phyloP scores from a whole-genome alignment of 2,888 invertebrate species.

The Lochmaea capreae region DNA sequence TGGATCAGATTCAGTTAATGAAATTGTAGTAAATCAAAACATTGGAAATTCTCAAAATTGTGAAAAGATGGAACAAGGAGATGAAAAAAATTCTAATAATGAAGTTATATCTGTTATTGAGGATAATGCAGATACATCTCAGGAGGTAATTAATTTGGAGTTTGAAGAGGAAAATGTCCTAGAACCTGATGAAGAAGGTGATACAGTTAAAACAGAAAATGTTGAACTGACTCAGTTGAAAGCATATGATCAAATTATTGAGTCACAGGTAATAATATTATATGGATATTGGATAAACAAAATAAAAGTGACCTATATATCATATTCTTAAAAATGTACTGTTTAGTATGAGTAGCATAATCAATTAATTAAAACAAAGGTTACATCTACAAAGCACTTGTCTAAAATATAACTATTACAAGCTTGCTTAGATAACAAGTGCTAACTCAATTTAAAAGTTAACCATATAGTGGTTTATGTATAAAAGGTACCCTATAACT shows the following conservation, averaged over 20 bases:
- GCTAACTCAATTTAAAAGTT: too few relatives aligned
- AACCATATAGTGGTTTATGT: too few relatives aligned
- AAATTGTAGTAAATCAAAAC: neutral
- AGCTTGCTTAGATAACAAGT: too few relatives aligned
- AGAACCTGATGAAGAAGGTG: neutral
- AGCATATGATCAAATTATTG: neutral
- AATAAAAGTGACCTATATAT: too few relatives aligned
- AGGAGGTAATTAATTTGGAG: neutral
- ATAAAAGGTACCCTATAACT: too few relatives aligned
- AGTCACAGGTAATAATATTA: neutral
- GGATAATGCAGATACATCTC: neutral
- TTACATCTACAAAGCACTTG: too few relatives aligned
- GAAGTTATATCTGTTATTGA: conserved; percentile 5
- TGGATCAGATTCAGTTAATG: neutral
- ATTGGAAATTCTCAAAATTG: too few relatives aligned
- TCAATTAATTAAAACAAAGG: too few relatives aligned
- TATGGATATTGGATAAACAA: neutral
- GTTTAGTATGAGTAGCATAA: too few relatives aligned
- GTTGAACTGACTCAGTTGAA: neutral
- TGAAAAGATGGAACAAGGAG: neutral
- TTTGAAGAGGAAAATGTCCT: neutral
- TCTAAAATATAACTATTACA: too few relatives aligned
- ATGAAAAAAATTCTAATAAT: neutral
- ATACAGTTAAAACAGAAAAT: conserved; percentile 1
- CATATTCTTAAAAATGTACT: too few relatives aligned